phyloP scores from a whole-genome alignment of 2,113 vertebrate genomes.

The Platysternon megacephalum region DNA sequence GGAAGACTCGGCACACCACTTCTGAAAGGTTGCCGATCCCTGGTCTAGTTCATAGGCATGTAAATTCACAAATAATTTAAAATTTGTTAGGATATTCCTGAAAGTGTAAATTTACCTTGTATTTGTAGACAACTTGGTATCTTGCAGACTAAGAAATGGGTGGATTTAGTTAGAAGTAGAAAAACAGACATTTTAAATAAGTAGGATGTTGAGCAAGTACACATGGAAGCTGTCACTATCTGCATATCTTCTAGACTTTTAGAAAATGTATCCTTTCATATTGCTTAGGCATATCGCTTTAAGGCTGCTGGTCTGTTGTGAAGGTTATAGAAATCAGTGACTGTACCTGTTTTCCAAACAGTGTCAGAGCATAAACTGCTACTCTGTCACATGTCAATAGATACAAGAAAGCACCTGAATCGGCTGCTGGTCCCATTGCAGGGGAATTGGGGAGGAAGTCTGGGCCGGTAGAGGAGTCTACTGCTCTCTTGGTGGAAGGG shows the following conservation, averaged over 20 bases:
- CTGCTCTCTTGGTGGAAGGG: neutral
- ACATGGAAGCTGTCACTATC: neutral
- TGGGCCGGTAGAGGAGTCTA: neutral
- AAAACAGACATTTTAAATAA: neutral
- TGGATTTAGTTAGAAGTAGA: neutral
- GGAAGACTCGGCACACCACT: no score
- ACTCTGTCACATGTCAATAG: neutral
- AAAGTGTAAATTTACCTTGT: neutral
- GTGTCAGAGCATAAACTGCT: neutral
- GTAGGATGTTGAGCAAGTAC: neutral
- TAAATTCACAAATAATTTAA: neutral
- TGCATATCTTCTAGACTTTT: neutral
- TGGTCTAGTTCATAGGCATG: neutral
- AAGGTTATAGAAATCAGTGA: neutral
- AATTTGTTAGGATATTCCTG: neutral
- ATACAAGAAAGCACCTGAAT: neutral
- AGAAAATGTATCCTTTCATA: neutral
- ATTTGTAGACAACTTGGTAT: neutral
- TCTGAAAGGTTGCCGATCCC: no score
- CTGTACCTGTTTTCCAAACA: neutral
- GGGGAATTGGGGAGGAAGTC: slow-evolving; percentile 12
- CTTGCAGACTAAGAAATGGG: neutral
- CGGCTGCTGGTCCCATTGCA: neutral
- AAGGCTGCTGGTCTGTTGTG: neutral
- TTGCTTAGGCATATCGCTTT: neutral